phyloP scores from a whole-genome alignment of 2,797 vertebrate genomes.

The Microctenopoma stevenorrisi region DNA sequence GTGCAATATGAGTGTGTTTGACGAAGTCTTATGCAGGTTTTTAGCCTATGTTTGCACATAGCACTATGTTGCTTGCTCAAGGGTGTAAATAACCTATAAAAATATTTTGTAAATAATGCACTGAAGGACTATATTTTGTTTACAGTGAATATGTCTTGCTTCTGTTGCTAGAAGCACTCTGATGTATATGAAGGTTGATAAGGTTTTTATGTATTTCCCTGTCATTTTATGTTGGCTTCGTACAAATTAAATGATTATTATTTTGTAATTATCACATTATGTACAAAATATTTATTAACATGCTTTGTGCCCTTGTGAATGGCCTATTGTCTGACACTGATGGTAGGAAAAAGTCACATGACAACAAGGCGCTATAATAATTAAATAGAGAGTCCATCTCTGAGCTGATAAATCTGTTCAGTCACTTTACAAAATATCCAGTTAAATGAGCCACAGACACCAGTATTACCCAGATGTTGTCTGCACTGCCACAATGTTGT shows the following conservation, averaged over 20 bases:
- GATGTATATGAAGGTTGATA: slow-evolving; percentile 33
- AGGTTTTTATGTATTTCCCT: slow-evolving; percentile 50
- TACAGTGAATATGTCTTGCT: slow-evolving; percentile 61
- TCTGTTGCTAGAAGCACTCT: slow-evolving; percentile 34
- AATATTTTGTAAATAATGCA: slow-evolving; percentile 69
- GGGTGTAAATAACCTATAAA: slow-evolving; percentile 66
- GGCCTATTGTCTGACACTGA: slow-evolving; percentile 42
- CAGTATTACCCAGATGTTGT: slow-evolving; percentile 57
- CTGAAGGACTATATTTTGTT: slow-evolving; percentile 72
- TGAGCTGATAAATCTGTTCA: slow-evolving; percentile 23
- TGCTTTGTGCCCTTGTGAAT: slow-evolving; percentile 65
- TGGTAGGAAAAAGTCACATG: slow-evolving; percentile 50
- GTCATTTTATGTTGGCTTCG: slow-evolving; percentile 64
- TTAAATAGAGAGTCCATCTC: slow-evolving; percentile 15
- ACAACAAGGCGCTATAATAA: slow-evolving; percentile 27
- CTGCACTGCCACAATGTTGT: slow-evolving; percentile 66
- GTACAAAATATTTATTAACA: slow-evolving; percentile 77
- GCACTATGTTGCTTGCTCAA: slow-evolving; percentile 33
- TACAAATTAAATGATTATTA: slow-evolving; percentile 61
- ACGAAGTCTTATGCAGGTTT: slow-evolving; percentile 13
- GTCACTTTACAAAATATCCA: slow-evolving; percentile 25
- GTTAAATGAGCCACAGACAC: slow-evolving; percentile 64
- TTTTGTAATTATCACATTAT: slow-evolving; percentile 64
- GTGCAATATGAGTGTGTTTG: not conserved
- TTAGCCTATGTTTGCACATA: slow-evolving; percentile 25